phyloP scores from a whole-genome alignment of 2,113 vertebrate species.

The Vanacampus margaritifer region DNA sequence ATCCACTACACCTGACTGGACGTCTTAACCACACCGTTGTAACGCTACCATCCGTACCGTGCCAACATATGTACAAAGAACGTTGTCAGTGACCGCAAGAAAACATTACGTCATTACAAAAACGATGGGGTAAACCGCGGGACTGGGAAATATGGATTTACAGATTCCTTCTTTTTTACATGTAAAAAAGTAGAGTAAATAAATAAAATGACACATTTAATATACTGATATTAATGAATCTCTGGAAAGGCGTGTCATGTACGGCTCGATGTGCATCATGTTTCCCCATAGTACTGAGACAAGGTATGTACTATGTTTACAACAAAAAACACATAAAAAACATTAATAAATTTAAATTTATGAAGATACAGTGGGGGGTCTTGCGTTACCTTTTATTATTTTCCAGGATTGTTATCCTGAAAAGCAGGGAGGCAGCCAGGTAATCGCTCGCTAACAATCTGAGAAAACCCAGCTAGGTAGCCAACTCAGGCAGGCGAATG shows the following conservation, averaged over 20 bases:
- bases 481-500: neutral
- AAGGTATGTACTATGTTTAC: neutral
- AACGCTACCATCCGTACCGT: neutral
- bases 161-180: neutral
- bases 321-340: neutral
- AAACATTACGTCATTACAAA: conserved; percentile 54
- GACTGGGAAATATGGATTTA: neutral
- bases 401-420: neutral
- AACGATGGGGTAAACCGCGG: conserved; percentile 12
- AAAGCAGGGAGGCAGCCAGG: neutral
- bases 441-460: conserved; percentile 1
- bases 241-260: neutral
- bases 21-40: neutral
- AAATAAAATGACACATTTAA: neutral
- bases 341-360: neutral
- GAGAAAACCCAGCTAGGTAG: neutral
- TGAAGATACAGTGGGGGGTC: too few relatives aligned
- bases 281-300: neutral
- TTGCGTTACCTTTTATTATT: conserved; percentile 33
- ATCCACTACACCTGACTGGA: neutral
- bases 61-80: conserved; percentile 2
- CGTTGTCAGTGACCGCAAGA: conserved; percentile 1
- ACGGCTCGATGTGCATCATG: neutral
- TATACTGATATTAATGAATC: neutral
- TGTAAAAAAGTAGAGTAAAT: neutral